phyloP scores from a whole-genome alignment of 2,797 vertebrate species.

The Rhabdophis nuchalis region DNA sequence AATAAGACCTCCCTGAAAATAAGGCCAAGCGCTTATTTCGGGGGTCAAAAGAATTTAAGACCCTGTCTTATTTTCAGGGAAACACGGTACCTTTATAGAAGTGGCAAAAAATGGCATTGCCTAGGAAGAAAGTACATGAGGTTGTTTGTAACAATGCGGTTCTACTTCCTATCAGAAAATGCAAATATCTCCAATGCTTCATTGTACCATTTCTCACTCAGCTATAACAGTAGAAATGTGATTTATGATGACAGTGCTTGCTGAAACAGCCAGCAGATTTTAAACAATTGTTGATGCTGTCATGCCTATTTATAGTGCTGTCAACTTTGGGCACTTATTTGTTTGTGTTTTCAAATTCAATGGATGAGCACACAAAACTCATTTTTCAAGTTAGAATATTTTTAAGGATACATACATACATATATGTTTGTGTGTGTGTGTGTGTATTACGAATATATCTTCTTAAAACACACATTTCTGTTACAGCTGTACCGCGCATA shows the following conservation, averaged over 20 bases:
- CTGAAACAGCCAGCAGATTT: not conserved
- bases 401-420: not conserved
- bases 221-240: not conserved
- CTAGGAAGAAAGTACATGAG: not conserved
- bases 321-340: not conserved
- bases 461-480: not conserved
- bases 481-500: not conserved
- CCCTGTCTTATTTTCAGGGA: no score
- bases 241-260: not conserved
- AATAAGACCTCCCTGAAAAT: no score
- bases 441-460: not conserved
- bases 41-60: no score
- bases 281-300: not conserved
- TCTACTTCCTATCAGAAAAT: not conserved
- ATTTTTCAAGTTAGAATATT: constrained; percentile 10
- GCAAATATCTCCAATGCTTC: not conserved
- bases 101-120: not conserved
- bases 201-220: not conserved
- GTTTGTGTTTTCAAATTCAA: not conserved
- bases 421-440: not conserved
- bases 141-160: not conserved
- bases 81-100: not conserved
- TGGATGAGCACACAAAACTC: not conserved
- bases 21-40: no score
- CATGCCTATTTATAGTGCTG: not conserved